Conservation (phyloP, 2,113 vertebrate genomes). For the Sceloporus undulatus region DNA sequence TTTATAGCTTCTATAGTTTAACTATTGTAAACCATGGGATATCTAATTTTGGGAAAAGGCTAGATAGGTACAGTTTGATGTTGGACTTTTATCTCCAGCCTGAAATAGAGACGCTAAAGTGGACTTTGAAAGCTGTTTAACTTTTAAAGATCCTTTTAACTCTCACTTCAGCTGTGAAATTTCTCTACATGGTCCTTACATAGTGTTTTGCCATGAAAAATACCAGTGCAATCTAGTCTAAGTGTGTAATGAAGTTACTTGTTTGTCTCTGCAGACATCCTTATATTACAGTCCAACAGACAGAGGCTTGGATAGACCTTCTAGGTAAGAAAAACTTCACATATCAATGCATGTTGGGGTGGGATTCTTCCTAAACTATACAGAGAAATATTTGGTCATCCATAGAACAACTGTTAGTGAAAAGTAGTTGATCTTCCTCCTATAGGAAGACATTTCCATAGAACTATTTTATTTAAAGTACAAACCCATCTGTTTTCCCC, state of each 20-base stretch:
- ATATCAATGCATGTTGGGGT: too few relatives aligned
- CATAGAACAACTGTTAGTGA: background rate
- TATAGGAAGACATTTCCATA: background rate
- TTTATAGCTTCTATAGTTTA: background rate
- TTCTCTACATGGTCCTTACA: constrained; percentile 38
- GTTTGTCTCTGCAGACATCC: constrained; percentile 88
- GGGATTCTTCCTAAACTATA: background rate
- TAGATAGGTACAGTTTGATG: background rate
- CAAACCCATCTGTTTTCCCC: background rate
- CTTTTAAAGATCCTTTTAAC: background rate
- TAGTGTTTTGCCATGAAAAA: constrained; percentile 11
- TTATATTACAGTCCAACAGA: constrained; percentile 87
- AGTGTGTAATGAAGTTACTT: constrained; percentile 4
- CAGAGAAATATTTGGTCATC: background rate
- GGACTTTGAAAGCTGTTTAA: background rate
- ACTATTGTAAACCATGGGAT: background rate
- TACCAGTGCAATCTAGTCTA: constrained; percentile 23
- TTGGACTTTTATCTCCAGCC: background rate
- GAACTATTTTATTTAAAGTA: background rate
- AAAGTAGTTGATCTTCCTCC: background rate
- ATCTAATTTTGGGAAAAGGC: constrained; percentile 23
- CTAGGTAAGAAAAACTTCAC: constrained; percentile 84
- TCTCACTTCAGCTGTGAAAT: background rate
- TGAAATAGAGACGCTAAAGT: background rate
- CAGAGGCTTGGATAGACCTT: constrained; percentile 86